Conservation (phyloP, 2,113 vertebrate species). For the Murina feae region DNA sequence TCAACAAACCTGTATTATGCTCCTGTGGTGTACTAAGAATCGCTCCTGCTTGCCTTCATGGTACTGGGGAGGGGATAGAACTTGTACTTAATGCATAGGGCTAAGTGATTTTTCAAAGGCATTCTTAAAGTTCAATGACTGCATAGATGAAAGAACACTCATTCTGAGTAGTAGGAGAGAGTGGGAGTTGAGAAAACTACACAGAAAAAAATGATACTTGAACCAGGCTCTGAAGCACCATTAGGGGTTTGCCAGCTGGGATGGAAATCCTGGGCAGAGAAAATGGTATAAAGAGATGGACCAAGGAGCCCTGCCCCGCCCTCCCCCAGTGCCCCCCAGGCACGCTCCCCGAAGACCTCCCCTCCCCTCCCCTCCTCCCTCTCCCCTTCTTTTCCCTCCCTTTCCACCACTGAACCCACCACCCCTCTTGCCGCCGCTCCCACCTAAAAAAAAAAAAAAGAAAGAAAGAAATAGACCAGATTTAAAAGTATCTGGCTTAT, state of each 20-base stretch:
- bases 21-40: neutral
- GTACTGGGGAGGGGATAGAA: neutral
- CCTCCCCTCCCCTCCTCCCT: too few species aligned
- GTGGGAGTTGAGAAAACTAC: neutral
- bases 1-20: neutral
- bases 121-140: neutral
- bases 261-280: neutral
- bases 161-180: neutral
- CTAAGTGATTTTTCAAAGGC: constrained; percentile 4
- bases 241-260: neutral
- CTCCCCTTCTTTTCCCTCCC: too few species aligned
- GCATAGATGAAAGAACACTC: neutral
- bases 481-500: constrained; percentile 18
- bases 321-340: too few species aligned
- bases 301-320: too few species aligned
- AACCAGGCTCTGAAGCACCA: neutral
- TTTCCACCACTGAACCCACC: too few species aligned
- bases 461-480: neutral
- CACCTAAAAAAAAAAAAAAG: too few species aligned
- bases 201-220: neutral
- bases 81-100: neutral
- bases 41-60: neutral
- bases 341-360: too few species aligned
- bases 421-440: too few species aligned
- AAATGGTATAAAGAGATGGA: neutral